Base-by-base conservation (phyloP, 2,888 invertebrate species). In the Tinea semifulvella region DNA sequence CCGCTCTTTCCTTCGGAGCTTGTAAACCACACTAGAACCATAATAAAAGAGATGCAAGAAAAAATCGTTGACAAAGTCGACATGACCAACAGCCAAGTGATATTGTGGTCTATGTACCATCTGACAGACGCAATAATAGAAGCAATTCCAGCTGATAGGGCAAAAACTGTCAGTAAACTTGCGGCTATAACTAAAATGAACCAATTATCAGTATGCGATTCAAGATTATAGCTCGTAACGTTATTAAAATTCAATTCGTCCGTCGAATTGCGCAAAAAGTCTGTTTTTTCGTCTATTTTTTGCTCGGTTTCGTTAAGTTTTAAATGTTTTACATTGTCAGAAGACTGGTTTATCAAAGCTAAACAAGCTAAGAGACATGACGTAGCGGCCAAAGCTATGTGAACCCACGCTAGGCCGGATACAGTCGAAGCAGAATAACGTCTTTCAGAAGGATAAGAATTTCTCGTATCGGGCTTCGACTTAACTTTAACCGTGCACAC, bases 81-180 rank as follows among this genome's bases (percentile, higher is more conserved):
- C 48, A 83, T 76, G n/a, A 36, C 18, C 8, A 36, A n/a, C 10
- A 36, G 10, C 36, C 36, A 36, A 17, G 36, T 36, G 2, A 88
- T 88, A 56, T 88, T 86, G 46, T 81, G 76, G 55, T 88, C 87
- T 38, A 87, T 82, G 57, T 88, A 88, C 88, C 88, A 88, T 49
- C 79, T 67, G 25, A 84, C 82, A 56, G 87, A 88, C 1, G 88
- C 88, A 38, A 87, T 57, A 8, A 86, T 68, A 1, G 85, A 86
- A 0, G 84, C 71, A 2, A 82, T 46, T 1, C 84, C 84, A 0
- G 84, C 80, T 0, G 72, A 68, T 38, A 84, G 53, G 1, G 81
- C 81, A 42, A 84, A 84, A 22, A 82, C 48, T 1, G 83, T 75
- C 49, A 85, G 68, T 45, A 85, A 53, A 52, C 68, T 71, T 1